Percentiles rank a stretch among this genome's conserved stretches.
phyloP scores from a whole-genome alignment of 2,797 vertebrate genomes.

The Artibeus jamaicensis region DNA sequence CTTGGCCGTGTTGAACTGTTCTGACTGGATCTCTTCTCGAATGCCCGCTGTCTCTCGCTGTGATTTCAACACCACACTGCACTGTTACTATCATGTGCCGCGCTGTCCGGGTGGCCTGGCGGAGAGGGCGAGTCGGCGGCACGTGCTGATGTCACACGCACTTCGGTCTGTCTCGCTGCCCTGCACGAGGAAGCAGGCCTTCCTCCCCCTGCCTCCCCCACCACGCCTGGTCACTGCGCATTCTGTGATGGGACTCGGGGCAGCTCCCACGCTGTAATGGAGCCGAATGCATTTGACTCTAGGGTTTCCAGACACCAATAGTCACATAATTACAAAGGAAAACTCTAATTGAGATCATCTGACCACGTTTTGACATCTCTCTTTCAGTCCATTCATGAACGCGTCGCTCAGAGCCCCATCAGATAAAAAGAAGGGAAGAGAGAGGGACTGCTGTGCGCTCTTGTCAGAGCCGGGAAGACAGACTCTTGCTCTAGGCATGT shows the following conservation, averaged over 20 bases:
- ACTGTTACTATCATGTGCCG: accelerated
- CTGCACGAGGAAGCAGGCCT: not conserved
- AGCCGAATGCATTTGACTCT: not conserved
- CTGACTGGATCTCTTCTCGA: too few species aligned
- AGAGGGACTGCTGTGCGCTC: not conserved
- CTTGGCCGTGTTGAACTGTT: not conserved
- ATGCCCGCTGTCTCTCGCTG: not conserved
- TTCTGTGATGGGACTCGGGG: not conserved
- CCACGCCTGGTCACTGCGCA: accelerated
- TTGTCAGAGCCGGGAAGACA: not conserved
- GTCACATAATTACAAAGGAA: not conserved
- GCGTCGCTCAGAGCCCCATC: not conserved
- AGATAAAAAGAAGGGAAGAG: not conserved
- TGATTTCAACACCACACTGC: accelerated
- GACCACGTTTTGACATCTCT: not conserved
- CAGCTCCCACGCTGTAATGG: accelerated
- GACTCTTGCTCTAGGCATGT: constrained; percentile 61
- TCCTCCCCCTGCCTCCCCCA: accelerated
- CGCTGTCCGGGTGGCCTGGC: accelerated
- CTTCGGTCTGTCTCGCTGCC: accelerated
- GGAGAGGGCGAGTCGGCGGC: accelerated
- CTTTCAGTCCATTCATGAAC: not conserved
- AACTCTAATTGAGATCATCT: not conserved
- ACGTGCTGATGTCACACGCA: accelerated
- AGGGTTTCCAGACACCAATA: not conserved